Conservation (phyloP, 1,140 invertebrate species). For the Dufourea novaeangliae region DNA sequence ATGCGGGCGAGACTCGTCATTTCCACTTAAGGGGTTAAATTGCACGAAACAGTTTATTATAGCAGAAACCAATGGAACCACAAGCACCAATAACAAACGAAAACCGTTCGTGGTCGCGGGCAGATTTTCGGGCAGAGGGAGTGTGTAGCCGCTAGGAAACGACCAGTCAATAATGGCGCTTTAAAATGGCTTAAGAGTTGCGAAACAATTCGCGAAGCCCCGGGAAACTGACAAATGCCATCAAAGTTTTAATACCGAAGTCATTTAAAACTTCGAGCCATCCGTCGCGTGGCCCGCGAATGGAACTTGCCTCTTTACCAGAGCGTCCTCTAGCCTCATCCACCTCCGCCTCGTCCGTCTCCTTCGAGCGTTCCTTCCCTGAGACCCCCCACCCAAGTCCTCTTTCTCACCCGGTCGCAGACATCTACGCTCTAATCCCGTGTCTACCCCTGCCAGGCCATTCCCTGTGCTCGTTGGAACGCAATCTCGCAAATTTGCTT, state of each 20-base stretch:
- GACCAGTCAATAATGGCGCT: conserved; percentile 67
- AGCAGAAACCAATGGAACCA: too few species aligned
- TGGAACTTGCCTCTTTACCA: conserved; percentile 66
- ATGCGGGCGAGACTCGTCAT: too few species aligned
- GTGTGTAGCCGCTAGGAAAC: conserved; percentile 44
- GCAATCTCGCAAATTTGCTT: conserved; percentile 74
- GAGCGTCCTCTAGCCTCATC: conserved; percentile 6
- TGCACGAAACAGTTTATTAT: too few species aligned
- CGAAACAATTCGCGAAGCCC: conserved; percentile 71
- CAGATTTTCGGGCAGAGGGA: neutral
- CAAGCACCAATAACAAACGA: too few species aligned
- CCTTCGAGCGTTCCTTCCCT: conserved; percentile 3
- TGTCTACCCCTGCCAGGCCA: conserved; percentile 49
- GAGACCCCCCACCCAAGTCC: neutral
- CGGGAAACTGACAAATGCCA: conserved; percentile 75
- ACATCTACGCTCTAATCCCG: conserved; percentile 56
- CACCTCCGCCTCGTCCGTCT: neutral
- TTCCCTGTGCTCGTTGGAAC: conserved; percentile 65
- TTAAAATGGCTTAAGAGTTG: conserved; percentile 72
- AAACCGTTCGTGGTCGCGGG: neutral
- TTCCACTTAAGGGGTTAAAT: too few species aligned
- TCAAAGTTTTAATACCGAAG: conserved; percentile 77
- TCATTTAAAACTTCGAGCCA: conserved; percentile 74
- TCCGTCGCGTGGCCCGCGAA: conserved; percentile 66
- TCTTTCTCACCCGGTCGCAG: conserved; percentile 15